Evolutionary conservation across 2,888 invertebrate species (phyloP).

Genomic region (Stenurella melanura): DNA sequence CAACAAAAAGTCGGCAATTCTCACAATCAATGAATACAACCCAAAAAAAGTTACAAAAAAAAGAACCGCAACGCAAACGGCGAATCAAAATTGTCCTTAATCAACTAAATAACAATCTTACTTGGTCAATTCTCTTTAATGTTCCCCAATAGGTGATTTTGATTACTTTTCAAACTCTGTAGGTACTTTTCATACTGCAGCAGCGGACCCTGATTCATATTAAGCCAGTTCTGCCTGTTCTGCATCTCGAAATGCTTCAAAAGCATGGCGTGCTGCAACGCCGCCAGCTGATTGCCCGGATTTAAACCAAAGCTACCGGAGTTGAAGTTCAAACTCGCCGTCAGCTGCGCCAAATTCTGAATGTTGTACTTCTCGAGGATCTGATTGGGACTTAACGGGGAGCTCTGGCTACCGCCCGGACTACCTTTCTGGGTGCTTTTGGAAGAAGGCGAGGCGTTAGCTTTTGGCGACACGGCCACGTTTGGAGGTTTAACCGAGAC

Average conservation of each 20-base stretch:
- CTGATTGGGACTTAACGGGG: constrained; percentile 66
- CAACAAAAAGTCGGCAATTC: neutral
- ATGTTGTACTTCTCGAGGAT: constrained; percentile 72
- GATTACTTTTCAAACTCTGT: constrained; percentile 66
- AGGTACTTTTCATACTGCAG: constrained; percentile 71
- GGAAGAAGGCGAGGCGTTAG: constrained; percentile 13
- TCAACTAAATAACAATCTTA: constrained; percentile 31
- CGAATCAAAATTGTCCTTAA: constrained; percentile 16
- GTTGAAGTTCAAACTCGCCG: constrained; percentile 70
- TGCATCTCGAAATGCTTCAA: constrained; percentile 71
- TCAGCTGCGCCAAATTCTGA: constrained; percentile 71
- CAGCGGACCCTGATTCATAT: constrained; percentile 65
- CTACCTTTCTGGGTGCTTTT: constrained; percentile 38
- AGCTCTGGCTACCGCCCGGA: constrained; percentile 42
- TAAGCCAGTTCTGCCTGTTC: constrained; percentile 70
- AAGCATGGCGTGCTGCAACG: constrained; percentile 71
- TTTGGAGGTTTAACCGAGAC: constrained; percentile 17
- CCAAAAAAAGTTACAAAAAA: constrained; percentile 2
- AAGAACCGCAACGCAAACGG: constrained; percentile 8
- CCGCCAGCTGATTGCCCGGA: constrained; percentile 63
- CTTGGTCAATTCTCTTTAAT: constrained; percentile 65
- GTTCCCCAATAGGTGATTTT: constrained; percentile 61
- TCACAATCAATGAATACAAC: neutral
- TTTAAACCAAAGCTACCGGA: constrained; percentile 58
- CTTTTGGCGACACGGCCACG: constrained; percentile 34